These are phyloP conservation scores for Hiodon tergisus DNA, from an alignment of 2,113 vertebrate genomes.

Conservation along the genomic window DNA sequence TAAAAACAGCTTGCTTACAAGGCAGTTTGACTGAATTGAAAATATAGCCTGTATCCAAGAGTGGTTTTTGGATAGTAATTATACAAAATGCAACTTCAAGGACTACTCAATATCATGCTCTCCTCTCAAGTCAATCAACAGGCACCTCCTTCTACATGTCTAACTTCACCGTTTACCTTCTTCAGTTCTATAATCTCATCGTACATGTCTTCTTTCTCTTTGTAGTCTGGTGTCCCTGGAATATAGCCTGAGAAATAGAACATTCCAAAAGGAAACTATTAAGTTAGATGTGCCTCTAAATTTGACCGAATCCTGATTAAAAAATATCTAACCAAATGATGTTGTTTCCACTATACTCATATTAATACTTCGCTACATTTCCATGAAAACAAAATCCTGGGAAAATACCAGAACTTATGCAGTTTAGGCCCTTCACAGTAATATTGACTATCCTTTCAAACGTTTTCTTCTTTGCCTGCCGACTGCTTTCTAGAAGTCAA, in stretches of 20 bases:
- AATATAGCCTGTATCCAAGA: neutral
- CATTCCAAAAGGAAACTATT: too few species aligned
- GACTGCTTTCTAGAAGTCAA: too few species aligned
- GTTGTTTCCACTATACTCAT: too few species aligned
- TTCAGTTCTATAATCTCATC: slow-evolving; percentile 87
- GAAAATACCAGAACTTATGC: neutral
- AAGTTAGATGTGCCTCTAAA: too few species aligned
- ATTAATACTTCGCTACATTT: too few species aligned
- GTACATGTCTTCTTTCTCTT: slow-evolving; percentile 90
- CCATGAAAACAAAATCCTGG: too few species aligned
- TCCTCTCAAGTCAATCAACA: neutral
- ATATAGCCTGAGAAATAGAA: slow-evolving; percentile 31
- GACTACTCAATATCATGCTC: neutral
- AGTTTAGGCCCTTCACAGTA: neutral
- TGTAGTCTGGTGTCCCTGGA: slow-evolving; percentile 67
- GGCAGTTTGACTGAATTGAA: neutral
- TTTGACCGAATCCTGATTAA: too few species aligned
- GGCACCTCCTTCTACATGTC: neutral
- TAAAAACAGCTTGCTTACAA: neutral
- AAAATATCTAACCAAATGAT: too few species aligned
- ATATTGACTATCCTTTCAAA: too few species aligned
- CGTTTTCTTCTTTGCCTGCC: too few species aligned
- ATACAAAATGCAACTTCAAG: neutral
- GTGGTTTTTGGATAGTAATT: neutral
- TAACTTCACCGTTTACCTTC: slow-evolving; percentile 68